Evolutionary conservation across 2,113 vertebrate genomes (phyloP), one percentile per base, ranked within the genome.

Genomic region (Sprattus sprattus): DNA sequence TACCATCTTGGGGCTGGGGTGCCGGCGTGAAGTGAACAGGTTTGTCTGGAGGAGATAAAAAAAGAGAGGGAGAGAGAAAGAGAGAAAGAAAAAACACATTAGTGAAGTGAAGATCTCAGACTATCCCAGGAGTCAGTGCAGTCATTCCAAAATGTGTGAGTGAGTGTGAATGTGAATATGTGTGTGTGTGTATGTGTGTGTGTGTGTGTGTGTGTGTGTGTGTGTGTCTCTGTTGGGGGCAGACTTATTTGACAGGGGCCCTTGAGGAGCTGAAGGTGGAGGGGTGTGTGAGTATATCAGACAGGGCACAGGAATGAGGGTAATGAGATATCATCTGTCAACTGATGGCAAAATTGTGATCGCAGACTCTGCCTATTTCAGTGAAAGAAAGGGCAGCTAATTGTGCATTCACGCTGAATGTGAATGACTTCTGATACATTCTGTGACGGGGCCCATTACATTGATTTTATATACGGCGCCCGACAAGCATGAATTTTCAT

Each of bases 11-110:
- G 90, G 95, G 92, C 81, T 94, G 95, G 0, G 94, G 95, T 0
- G 94, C 92, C 47, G 95, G 95, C 0, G 96, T 94, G 89, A 98
- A 97, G 89, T 97, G 96, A 86, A 95, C 96, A 82, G 97, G 98
- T 93, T 99, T 99, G 94, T 99, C 98, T 99, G 95, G 83, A 94
- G 93, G 91, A 95, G 91, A 94, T 89, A 93, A 92, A 85, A 95
- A 49, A 81, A 13, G 84, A 16, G 88, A 84, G 78, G 86, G 64
- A 86, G 54, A 93, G 81, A 89, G 90, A 89, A 89, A 45, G 85
- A 28, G 89, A 75, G 82, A 89, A 87, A 87, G 81, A 85, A 85
- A 90, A 91, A 88, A 90, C 80, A 86, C 83, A 94, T 94, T 93
- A 92, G 91, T 93, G 93, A 91, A 81, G 86, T 87, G 84, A 83